Evolutionary conservation across 2,113 vertebrate species (phyloP).

Genomic region (Antechinus flavipes): DNA sequence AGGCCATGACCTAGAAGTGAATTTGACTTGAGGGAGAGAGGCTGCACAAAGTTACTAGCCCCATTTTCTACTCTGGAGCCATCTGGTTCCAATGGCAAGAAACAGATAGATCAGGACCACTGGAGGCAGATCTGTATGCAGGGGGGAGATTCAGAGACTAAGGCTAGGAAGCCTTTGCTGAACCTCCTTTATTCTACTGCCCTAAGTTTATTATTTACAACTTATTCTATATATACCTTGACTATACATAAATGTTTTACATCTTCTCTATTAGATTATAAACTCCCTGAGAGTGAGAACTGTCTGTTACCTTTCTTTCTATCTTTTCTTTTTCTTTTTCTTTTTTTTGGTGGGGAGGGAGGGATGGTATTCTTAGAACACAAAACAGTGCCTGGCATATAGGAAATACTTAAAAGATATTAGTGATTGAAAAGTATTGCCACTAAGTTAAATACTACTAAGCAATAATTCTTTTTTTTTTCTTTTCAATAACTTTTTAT

Average conservation of each 20-base stretch:
- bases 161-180: background rate
- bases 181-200: background rate
- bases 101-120: too few species aligned
- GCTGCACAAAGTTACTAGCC: too few species aligned
- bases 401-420: background rate
- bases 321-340: too few species aligned
- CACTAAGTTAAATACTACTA: background rate
- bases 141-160: too few species aligned
- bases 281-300: background rate
- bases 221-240: background rate
- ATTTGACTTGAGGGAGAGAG: too few species aligned
- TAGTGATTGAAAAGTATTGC: background rate
- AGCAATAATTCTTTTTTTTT: background rate
- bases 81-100: too few species aligned
- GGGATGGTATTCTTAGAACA: background rate
- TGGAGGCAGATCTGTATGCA: too few species aligned
- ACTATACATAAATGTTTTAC: background rate
- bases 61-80: too few species aligned
- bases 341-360: too few species aligned
- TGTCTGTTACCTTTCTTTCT: background rate
- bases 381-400: background rate
- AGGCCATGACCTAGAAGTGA: too few species aligned
- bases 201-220: background rate
- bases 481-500: too few species aligned
- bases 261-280: background rate